These are phyloP conservation scores for Menidia beryllina DNA, from an alignment of 2,113 vertebrate genomes.

Conservation along the genomic window DNA sequence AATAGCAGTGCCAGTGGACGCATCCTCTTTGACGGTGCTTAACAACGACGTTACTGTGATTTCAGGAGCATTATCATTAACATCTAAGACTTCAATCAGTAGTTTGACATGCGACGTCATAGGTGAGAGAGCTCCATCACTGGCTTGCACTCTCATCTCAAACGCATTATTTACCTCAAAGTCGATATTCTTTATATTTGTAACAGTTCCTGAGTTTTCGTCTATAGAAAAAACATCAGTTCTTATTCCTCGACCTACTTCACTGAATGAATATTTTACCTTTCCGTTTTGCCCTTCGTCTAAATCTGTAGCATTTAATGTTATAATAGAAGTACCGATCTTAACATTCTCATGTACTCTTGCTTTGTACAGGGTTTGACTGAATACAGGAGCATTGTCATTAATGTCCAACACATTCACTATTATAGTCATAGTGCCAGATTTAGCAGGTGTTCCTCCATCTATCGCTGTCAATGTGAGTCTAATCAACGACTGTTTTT, in stretches of 20 bases:
- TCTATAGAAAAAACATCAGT: conserved; percentile 81
- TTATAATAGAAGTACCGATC: not conserved
- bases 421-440: conserved; percentile 77
- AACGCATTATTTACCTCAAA: conserved; percentile 84
- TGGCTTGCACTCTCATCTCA: conserved; percentile 86
- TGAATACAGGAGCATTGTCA: conserved; percentile 16
- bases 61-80: conserved; percentile 83
- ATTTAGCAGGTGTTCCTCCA: conserved; percentile 84
- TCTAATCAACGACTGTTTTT: conserved; percentile 81
- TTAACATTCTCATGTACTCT: conserved; percentile 5
- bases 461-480: conserved; percentile 86
- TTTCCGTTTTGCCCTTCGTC: not conserved
- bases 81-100: conserved; percentile 82
- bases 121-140: conserved; percentile 80
- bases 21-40: conserved; percentile 84
- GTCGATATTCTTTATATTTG: conserved; percentile 71
- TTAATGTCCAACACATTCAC: conserved; percentile 68
- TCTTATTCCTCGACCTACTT: conserved; percentile 73
- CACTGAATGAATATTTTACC: conserved; percentile 80
- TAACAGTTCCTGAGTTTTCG: conserved; percentile 43
- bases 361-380: conserved; percentile 7
- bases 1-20: conserved; percentile 81
- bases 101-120: conserved; percentile 83
- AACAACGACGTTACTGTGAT: conserved; percentile 78
- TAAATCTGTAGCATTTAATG: conserved; percentile 12